phyloP scores from a whole-genome alignment of 37 sponge, comb jelly and placozoan genomes.

The Petrosia ficiformis region DNA sequence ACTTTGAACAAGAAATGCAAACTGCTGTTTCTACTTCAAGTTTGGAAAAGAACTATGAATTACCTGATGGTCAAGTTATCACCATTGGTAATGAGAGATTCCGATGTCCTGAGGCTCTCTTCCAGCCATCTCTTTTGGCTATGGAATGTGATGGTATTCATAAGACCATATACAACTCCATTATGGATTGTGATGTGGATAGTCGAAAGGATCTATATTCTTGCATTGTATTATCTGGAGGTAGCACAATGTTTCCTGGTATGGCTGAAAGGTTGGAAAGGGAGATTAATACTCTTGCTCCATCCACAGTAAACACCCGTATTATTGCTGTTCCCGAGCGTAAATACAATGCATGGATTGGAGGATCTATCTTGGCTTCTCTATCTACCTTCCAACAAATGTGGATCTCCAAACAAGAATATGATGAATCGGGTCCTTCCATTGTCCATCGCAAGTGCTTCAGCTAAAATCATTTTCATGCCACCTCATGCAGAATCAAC shows the following conservation, averaged over 20 bases:
- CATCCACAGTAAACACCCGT: constrained; percentile 98
- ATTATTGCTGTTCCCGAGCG: constrained; percentile 99
- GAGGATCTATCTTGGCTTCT: constrained; percentile 98
- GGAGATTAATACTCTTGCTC: constrained; percentile 97
- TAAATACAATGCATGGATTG: constrained; percentile 99
- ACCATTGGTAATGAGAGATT: constrained; percentile 98
- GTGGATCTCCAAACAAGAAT: constrained; percentile 99
- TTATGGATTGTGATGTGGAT: constrained; percentile 99
- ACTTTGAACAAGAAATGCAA: constrained; percentile 98
- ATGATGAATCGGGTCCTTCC: constrained; percentile 98
- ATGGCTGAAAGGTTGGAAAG: constrained; percentile 98
- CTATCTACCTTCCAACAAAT: constrained; percentile 99
- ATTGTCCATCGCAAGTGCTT: constrained; percentile 99
- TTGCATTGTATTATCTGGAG: constrained; percentile 97
- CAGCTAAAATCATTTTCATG: too few relatives aligned
- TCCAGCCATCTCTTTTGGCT: constrained; percentile 87
- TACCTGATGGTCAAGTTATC: constrained; percentile 99
- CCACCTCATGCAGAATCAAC: too few relatives aligned
- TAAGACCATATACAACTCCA: constrained; percentile 97
- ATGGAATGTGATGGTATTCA: constrained; percentile 99
- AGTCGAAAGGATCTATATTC: constrained; percentile 97
- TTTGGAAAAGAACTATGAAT: constrained; percentile 98
- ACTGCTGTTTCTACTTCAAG: constrained; percentile 95
- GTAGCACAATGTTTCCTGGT: constrained; percentile 98
- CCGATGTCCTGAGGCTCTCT: constrained; percentile 90